These are phyloP conservation scores for Cairina moschata DNA, from an alignment of 2,113 vertebrate genomes.

Conservation along the genomic window DNA sequence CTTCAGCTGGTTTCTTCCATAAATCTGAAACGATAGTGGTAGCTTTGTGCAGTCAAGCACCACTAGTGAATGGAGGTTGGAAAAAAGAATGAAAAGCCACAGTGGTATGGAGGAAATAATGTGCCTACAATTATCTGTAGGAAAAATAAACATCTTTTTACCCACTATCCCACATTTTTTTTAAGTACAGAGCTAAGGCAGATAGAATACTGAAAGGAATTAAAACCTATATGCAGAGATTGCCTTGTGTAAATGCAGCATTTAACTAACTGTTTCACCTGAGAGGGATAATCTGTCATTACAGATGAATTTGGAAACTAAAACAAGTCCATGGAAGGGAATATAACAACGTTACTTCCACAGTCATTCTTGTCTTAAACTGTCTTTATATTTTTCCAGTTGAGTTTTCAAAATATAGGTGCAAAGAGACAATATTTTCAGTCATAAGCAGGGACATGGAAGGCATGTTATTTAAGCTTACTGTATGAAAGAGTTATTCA, in stretches of 20 bases:
- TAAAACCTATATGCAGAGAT: background rate
- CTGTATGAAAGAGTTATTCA: background rate
- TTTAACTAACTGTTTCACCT: background rate
- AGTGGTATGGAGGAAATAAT: conserved; percentile 42
- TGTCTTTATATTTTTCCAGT: background rate
- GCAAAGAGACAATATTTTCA: background rate
- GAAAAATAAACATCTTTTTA: conserved; percentile 57
- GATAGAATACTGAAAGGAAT: background rate
- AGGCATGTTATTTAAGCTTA: background rate
- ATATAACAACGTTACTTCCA: background rate
- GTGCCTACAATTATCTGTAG: conserved; percentile 40
- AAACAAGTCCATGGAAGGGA: background rate
- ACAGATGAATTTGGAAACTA: background rate
- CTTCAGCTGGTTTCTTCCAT: conserved; percentile 41
- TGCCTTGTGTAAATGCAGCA: background rate
- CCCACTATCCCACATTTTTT: conserved; percentile 6
- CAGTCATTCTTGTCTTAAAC: background rate
- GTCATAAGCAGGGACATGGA: background rate
- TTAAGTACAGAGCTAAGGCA: background rate
- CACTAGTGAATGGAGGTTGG: background rate
- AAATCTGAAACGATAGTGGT: conserved; percentile 5
- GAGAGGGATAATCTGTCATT: background rate
- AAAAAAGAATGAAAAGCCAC: conserved; percentile 29
- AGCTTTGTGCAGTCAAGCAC: conserved; percentile 10
- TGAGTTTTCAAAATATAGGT: background rate